A percentile compares a stretch with the other conserved stretches of the same genome.
phyloP scores from a whole-genome alignment of 2,888 invertebrate genomes.

The Molorchus minor region DNA sequence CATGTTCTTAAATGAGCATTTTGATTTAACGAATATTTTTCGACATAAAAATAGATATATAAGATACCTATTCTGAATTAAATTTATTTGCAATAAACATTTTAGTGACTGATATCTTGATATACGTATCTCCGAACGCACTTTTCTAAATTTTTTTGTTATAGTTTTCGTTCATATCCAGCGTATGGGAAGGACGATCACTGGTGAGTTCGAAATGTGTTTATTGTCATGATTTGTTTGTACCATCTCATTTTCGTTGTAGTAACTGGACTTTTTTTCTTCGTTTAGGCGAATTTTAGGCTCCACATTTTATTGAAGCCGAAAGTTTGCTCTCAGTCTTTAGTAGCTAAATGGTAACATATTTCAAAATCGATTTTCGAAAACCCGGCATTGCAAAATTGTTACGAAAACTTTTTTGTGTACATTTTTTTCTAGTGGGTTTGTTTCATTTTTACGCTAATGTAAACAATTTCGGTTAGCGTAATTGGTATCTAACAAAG shows the following conservation, averaged over 20 bases:
- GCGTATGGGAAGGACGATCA: conserved; percentile 68
- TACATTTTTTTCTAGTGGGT: neutral
- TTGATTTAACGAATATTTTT: too few relatives aligned
- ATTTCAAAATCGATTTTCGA: conserved; percentile 1
- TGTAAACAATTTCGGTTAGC: conserved; percentile 2
- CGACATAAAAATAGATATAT: too few relatives aligned
- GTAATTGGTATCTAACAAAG: conserved; percentile 7
- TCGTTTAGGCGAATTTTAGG: neutral
- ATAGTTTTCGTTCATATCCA: conserved; percentile 59
- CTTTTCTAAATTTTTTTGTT: conserved; percentile 36
- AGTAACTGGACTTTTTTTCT: conserved; percentile 3
- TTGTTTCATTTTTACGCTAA: conserved; percentile 1
- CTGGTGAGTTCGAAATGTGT: conserved; percentile 63
- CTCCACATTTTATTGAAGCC: conserved; percentile 1
- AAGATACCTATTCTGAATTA: too few relatives aligned
- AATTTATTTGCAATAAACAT: too few relatives aligned
- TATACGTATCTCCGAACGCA: conserved; percentile 23
- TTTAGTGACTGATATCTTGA: too few relatives aligned
- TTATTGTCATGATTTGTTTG: conserved; percentile 21
- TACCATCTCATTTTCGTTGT: conserved; percentile 19
- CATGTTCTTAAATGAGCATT: too few relatives aligned
- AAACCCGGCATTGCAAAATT: neutral
- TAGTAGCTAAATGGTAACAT: conserved; percentile 6
- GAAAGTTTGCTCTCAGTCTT: neutral
- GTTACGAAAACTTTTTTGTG: neutral